These are phyloP conservation scores for Tachina grossa DNA, from an alignment of 2,888 invertebrate species.

Conservation along the genomic window DNA sequence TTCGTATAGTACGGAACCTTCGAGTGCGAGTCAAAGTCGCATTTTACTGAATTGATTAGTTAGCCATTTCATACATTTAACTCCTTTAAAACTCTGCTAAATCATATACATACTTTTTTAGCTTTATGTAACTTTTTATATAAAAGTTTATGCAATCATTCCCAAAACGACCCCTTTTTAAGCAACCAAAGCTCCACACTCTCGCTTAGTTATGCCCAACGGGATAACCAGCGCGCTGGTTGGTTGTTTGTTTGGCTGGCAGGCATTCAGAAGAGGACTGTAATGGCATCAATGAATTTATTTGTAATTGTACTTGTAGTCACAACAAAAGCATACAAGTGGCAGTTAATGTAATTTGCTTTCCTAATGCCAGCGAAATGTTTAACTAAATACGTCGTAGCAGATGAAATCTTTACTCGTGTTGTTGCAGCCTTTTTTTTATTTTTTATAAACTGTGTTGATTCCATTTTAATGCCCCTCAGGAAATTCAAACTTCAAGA, in stretches of 20 bases:
- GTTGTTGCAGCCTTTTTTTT: conserved; percentile 46
- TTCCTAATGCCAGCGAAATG: conserved; percentile 40
- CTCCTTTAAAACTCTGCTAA: conserved; percentile 15
- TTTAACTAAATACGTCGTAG: conserved; percentile 4
- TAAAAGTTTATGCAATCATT: neutral
- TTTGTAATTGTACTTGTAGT: conserved; percentile 8
- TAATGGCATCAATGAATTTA: conserved; percentile 50
- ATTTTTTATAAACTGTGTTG: conserved; percentile 48
- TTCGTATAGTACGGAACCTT: too few species aligned
- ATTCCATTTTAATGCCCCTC: conserved; percentile 58
- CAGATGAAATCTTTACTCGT: conserved; percentile 50
- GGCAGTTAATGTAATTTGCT: conserved; percentile 71
- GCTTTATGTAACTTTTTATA: neutral
- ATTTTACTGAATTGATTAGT: neutral
- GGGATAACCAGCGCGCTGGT: conserved; percentile 40
- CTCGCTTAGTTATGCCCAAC: conserved; percentile 60
- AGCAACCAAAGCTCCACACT: conserved; percentile 22
- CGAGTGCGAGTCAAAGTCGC: neutral
- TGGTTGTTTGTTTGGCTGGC: neutral
- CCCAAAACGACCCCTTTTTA: conserved; percentile 56
- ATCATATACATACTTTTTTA: conserved; percentile 7
- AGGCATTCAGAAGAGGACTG: conserved; percentile 24
- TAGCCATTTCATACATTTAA: neutral
- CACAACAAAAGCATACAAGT: conserved; percentile 55
- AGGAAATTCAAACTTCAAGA: conserved; percentile 46